Evolutionary conservation across 2,113 vertebrate species (phyloP), one percentile per base, ranked within the genome.

Genomic region (Salvator merianae): DNA sequence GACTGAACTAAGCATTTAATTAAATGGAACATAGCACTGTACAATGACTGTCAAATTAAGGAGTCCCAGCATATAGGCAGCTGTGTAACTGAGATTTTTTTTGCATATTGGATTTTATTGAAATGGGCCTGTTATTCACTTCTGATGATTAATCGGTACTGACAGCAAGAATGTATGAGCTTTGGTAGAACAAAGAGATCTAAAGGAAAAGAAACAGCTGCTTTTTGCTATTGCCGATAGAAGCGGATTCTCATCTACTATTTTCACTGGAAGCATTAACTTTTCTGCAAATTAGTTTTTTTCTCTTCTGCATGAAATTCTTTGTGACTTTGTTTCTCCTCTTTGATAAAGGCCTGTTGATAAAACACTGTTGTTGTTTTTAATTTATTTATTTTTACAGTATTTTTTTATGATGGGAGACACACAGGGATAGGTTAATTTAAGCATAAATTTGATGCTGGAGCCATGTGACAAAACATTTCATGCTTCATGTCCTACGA

Each of bases 1-100:
- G 10, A 75, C 66, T 81, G 66, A 91, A 84, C 3, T 80, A 76
- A 82, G 59, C 3, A 87, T 90, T 91, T 84, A 90, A 87, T 90
- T 87, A 89, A 88, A 84, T 79, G 4, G 68, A 86, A 79, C 10
- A 79, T 87, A 77, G 76, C 86, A 73, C 84, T n/a, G 75, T 81
- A 50, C 70, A 30, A 75, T 70, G 76, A 82, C 28, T 79, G n/a
- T 50, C 83, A 43, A 80, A 75, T 65, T 82, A 38, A 87, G 74
- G 50, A 62, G 12, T 68, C 34, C 20, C 84, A 85, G 22, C 34
- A 81, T 59, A 34, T 77, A 86, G 69, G 30, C 68, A 79, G 80
- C 63, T 88, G 68, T 6, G 12, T 65, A 87, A 88, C 5, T 34
- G 8, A 32, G 6, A 62, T 87, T 82, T 87, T 2, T 0, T 2